Conservation (phyloP, 2,797 vertebrate genomes). For the Lepus townsendii region DNA sequence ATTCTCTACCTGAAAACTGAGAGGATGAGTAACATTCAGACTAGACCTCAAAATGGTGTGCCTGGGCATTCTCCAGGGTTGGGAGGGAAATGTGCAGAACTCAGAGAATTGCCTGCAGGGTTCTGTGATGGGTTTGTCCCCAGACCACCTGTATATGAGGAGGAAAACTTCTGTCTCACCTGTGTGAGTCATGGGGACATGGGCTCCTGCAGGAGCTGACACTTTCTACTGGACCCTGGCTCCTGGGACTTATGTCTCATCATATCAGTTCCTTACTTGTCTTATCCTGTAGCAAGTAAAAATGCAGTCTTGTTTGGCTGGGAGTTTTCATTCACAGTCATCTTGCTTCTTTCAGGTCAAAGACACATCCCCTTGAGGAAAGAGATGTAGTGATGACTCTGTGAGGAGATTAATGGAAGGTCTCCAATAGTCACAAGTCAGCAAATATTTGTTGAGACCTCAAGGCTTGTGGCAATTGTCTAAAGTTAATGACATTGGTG, state of each 20-base stretch:
- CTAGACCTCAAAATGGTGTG: neutral
- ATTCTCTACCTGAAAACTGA: neutral
- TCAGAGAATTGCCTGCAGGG: neutral
- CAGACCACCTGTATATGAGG: neutral
- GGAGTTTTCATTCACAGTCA: neutral
- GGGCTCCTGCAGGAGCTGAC: neutral
- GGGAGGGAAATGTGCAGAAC: neutral
- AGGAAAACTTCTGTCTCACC: neutral
- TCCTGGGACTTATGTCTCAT: neutral
- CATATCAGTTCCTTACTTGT: slow-evolving; percentile 1
- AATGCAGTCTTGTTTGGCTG: neutral
- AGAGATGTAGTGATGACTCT: neutral
- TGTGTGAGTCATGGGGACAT: neutral
- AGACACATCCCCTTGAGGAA: neutral
- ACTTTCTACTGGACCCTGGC: neutral
- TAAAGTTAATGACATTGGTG: neutral
- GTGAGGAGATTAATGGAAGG: neutral
- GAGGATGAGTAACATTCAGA: slow-evolving; percentile 47
- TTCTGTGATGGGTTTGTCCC: neutral
- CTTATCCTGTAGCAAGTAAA: slow-evolving; percentile 28
- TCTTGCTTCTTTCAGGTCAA: slow-evolving; percentile 7
- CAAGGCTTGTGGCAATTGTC: neutral
- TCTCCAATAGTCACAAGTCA: neutral
- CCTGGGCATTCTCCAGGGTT: neutral
- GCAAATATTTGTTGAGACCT: neutral